Evolutionary conservation across 1,140 invertebrate genomes (phyloP).

Genomic region (Chionoecetes opilio): DNA sequence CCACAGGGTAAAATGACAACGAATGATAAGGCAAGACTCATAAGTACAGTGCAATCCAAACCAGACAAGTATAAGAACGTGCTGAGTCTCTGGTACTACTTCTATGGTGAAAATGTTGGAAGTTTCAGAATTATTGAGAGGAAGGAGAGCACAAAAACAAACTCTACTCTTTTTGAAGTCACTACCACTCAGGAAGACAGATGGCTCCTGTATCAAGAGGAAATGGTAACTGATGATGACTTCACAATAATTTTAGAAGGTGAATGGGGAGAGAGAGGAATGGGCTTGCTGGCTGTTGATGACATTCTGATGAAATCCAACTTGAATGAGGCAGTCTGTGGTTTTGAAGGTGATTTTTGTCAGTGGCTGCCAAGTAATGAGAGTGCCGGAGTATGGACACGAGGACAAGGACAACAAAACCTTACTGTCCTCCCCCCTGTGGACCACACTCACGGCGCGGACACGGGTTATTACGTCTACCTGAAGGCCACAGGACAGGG

Average conservation of each 20-base stretch:
- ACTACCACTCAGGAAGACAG: conserved; percentile 53
- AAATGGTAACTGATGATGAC: conserved; percentile 67
- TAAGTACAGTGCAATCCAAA: conserved; percentile 70
- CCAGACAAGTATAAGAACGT: conserved; percentile 41
- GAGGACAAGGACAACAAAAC: conserved; percentile 65
- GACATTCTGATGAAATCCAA: conserved; percentile 66
- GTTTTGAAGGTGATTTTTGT: conserved; percentile 74
- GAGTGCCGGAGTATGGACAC: conserved; percentile 44
- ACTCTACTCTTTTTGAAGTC: conserved; percentile 57
- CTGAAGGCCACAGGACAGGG: background rate
- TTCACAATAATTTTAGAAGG: conserved; percentile 64
- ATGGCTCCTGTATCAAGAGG: conserved; percentile 62
- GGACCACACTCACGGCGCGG: conserved; percentile 62
- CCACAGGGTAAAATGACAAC: background rate
- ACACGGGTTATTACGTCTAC: conserved; percentile 65
- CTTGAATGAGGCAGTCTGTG: conserved; percentile 51
- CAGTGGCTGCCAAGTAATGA: conserved; percentile 50
- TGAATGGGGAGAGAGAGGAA: conserved; percentile 59
- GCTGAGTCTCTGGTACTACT: conserved; percentile 74
- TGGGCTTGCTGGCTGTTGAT: conserved; percentile 69
- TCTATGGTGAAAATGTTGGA: conserved; percentile 73
- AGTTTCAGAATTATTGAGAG: conserved; percentile 68
- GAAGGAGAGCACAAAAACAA: conserved; percentile 32
- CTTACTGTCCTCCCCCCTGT: conserved; percentile 40
- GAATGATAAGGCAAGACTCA: conserved; percentile 61